These are phyloP conservation scores for Torymus aiolomorphi DNA, from an alignment of 2,888 invertebrate genomes.

Conservation along the genomic window DNA sequence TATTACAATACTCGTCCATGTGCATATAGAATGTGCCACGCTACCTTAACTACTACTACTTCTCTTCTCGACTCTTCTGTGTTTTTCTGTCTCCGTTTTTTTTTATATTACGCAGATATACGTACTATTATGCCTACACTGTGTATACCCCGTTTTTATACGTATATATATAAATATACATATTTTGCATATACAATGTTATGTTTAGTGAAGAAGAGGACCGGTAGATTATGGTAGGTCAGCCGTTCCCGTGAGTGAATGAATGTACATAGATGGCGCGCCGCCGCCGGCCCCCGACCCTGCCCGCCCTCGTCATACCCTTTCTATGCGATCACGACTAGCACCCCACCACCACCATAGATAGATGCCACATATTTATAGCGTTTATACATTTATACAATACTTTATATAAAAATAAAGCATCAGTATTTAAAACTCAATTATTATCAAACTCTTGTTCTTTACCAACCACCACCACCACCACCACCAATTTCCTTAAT, in stretches of 20 bases:
- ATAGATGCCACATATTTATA: conserved; percentile 76
- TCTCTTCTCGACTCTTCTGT: conserved; percentile 43
- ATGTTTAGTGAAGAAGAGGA: conserved; percentile 72
- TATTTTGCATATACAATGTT: conserved; percentile 66
- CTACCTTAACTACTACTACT: conserved; percentile 53
- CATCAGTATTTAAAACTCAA: conserved; percentile 75
- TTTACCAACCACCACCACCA: too few species aligned
- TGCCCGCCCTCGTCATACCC: conserved; percentile 75
- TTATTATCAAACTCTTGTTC: background rate
- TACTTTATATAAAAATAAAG: conserved; percentile 76
- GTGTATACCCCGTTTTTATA: conserved; percentile 61
- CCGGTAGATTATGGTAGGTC: conserved; percentile 75
- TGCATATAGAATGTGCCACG: conserved; percentile 67
- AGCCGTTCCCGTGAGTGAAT: conserved; percentile 73
- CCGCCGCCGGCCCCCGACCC: conserved; percentile 75
- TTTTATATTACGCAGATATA: conserved; percentile 51
- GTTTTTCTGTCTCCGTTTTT: conserved; percentile 37
- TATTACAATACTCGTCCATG: conserved; percentile 71
- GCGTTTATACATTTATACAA: conserved; percentile 76
- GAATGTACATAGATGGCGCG: conserved; percentile 76
- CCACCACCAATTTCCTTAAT: background rate
- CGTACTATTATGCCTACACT: conserved; percentile 56
- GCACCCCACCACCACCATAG: conserved; percentile 73
- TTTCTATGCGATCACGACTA: conserved; percentile 75
- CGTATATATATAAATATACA: conserved; percentile 62